A percentile compares a stretch with the other conserved stretches of the same genome.
Conservation (phyloP, 2,797 vertebrate species). For the Oophaga sylvatica region DNA sequence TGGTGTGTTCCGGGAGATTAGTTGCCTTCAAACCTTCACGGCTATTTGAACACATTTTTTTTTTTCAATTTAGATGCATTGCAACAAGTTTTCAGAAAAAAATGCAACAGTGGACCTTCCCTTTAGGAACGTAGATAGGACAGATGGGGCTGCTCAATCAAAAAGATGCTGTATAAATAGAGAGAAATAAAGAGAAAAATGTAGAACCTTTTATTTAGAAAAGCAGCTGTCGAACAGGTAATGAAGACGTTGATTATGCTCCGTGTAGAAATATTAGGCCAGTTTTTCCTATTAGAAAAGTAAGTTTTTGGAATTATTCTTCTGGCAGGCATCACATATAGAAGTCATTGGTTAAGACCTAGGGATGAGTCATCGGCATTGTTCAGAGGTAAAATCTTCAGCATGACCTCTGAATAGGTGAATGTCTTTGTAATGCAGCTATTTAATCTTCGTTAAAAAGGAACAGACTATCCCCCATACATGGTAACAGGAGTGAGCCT, state of each 20-base stretch:
- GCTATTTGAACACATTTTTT: too few species aligned
- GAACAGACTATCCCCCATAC: background rate
- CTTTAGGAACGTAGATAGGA: background rate
- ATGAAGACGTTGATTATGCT: background rate
- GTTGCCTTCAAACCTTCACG: too few species aligned
- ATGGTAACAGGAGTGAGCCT: background rate
- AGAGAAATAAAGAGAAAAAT: background rate
- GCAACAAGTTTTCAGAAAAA: background rate
- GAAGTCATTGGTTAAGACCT: constrained; percentile 17
- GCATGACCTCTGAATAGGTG: background rate
- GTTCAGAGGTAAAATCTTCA: background rate
- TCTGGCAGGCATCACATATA: background rate
- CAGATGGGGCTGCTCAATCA: too few species aligned
- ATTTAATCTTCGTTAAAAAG: background rate
- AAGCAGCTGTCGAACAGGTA: background rate
- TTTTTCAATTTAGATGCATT: background rate
- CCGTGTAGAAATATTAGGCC: background rate
- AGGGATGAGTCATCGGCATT: background rate
- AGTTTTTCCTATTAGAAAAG: background rate
- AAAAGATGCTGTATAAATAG: background rate
- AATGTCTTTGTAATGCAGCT: background rate
- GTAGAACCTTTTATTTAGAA: background rate
- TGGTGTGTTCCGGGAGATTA: too few species aligned
- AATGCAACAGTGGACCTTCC: too few species aligned
- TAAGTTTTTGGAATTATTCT: background rate